phyloP scores from a whole-genome alignment of 2,888 invertebrate genomes.

The Electrophaes corylata region DNA sequence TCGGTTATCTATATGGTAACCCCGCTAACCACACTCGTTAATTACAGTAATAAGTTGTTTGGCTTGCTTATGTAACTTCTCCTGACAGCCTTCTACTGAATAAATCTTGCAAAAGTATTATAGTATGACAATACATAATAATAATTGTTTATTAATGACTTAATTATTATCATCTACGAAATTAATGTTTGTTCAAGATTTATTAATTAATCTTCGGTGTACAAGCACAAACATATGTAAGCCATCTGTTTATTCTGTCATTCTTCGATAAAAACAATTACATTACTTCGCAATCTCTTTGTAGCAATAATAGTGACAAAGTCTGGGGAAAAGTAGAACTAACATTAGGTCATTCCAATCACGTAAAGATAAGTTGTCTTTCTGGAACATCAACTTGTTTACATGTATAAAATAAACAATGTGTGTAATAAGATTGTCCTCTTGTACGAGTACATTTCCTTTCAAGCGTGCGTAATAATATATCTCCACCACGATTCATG shows the following conservation, averaged over 20 bases:
- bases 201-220: neutral
- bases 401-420: slow-evolving; percentile 28
- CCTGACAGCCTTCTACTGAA: slow-evolving; percentile 19
- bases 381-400: slow-evolving; percentile 27
- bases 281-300: too few species aligned
- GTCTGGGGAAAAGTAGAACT: neutral
- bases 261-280: too few species aligned
- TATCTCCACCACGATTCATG: neutral
- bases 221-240: too few species aligned
- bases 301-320: neutral
- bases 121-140: too few species aligned
- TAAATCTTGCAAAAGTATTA: too few species aligned
- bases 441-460: slow-evolving; percentile 12
- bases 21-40: slow-evolving; percentile 32
- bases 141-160: too few species aligned
- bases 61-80: slow-evolving; percentile 31
- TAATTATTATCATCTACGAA: neutral
- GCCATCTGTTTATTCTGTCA: too few species aligned
- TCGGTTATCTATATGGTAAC: slow-evolving; percentile 33
- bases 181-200: neutral
- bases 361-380: slow-evolving; percentile 5
- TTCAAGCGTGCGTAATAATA: neutral
- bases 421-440: slow-evolving; percentile 23
- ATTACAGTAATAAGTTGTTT: slow-evolving; percentile 40
- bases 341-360: neutral